Base-by-base conservation (phyloP, 2,113 vertebrate genomes). In the Periophthalmodon schlosseri region DNA sequence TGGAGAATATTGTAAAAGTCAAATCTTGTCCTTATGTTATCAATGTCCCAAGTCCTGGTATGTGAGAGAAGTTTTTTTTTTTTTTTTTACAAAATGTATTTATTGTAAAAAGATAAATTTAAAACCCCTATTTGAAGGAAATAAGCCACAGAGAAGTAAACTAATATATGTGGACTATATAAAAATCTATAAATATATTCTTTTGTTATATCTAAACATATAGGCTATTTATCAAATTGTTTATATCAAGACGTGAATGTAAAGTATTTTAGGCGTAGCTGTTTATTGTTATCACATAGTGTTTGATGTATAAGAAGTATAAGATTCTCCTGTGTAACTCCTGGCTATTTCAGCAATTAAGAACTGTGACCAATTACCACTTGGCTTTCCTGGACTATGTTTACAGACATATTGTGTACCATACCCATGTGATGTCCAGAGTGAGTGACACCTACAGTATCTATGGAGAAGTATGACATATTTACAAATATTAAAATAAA, bases 191-290 rank as follows among this genome's bases (percentile, higher is more conserved):
- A 85, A 86, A 91, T 91, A 92, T 94, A 94, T 94, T 93, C 91
- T 94, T 94, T 93, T 95, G 91, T 93, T 93, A 91, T 91, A 94
- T 92, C 84, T 92, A 94, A 91, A 91, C 89, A 93, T 94, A 86
- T 93, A 65, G 63, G 63, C 63, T 65, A 94, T 94, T 93, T 93
- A 94, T 94, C 93, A 93, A 92, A 91, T 88, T 88, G 92, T 95
- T 95, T 94, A 94, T 94, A 93, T 92, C 80, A 90, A 89, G 89
- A 88, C 79, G 93, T 95, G 93, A 93, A 94, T 94, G 92, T 94
- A 94, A 94, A 95, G 90, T 94, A 93, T 94, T 93, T 94, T 92
- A 93, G 93, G 86, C 52, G 90, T 93, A 91, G 79, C 68, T 89
- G 90, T 93, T 88, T 70, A 84, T 81, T 91, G 90, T 93, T 87